Conservation (phyloP, 2,113 vertebrate genomes). For the Serinus canaria region DNA sequence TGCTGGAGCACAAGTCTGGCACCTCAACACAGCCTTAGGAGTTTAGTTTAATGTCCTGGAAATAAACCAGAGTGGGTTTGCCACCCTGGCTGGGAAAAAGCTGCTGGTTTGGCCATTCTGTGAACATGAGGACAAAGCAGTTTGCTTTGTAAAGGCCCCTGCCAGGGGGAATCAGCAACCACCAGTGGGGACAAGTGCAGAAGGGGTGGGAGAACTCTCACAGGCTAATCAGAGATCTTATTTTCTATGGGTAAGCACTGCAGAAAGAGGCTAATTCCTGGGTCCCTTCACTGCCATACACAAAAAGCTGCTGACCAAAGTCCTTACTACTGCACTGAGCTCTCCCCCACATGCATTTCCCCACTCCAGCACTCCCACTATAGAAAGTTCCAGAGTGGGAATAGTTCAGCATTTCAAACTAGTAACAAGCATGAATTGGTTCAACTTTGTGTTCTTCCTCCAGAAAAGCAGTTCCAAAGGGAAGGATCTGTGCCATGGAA, state of each 20-base stretch:
- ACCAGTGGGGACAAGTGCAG: neutral
- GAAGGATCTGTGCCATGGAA: neutral
- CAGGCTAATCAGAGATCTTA: too few species aligned
- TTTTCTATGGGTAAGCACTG: neutral
- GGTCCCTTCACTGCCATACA: neutral
- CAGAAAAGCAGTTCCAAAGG: neutral
- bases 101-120: neutral
- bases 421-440: neutral
- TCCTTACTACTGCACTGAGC: neutral
- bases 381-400: neutral
- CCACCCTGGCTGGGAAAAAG: neutral
- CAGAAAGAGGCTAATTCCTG: neutral
- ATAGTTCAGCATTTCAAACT: neutral
- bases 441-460: neutral
- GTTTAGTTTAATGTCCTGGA: neutral
- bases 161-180: neutral
- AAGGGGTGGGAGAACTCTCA: neutral
- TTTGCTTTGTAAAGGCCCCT: neutral
- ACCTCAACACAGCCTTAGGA: neutral
- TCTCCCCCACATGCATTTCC: rapidly evolving
- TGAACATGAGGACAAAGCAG: neutral
- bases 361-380: neutral
- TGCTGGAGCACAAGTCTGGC: neutral
- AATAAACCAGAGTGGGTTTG: neutral
- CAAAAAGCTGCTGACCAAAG: neutral